Conservation (phyloP, 2,888 invertebrate species). For the Microchrysa polita region DNA sequence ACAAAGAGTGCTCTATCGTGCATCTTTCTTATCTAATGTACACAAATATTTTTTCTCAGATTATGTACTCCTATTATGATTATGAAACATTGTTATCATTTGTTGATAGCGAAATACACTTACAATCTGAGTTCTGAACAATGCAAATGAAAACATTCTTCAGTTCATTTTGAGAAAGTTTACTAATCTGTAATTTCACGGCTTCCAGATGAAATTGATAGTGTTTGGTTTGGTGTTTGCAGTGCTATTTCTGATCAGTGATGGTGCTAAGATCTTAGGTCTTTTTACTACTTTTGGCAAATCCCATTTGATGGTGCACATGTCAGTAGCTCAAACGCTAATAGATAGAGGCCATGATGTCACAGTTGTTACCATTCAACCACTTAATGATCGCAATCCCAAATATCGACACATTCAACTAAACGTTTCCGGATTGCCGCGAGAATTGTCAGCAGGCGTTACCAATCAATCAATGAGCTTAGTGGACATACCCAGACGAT, state of each 20-base stretch:
- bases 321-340: slow-evolving; percentile 57
- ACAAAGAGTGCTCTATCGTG: too few relatives aligned
- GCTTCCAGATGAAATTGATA: too few relatives aligned
- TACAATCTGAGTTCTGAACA: too few relatives aligned
- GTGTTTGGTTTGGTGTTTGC: background rate
- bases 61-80: too few relatives aligned
- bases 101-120: too few relatives aligned
- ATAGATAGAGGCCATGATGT: slow-evolving; percentile 61
- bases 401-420: slow-evolving; percentile 36
- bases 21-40: too few relatives aligned
- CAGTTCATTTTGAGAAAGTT: too few relatives aligned
- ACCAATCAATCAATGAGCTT: background rate
- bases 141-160: too few relatives aligned
- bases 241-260: background rate
- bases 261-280: slow-evolving; percentile 55
- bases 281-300: slow-evolving; percentile 60
- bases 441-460: background rate
- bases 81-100: too few relatives aligned
- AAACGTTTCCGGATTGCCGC: background rate
- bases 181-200: too few relatives aligned
- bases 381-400: slow-evolving; percentile 50
- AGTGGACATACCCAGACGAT: background rate
- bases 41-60: too few relatives aligned
- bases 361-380: slow-evolving; percentile 57
- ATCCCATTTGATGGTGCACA: slow-evolving; percentile 61